A percentile compares a stretch with the other conserved stretches of the same genome.
Conservation (phyloP, 92 coral and sea anemone genomes). For the Nematostella vectensis region DNA sequence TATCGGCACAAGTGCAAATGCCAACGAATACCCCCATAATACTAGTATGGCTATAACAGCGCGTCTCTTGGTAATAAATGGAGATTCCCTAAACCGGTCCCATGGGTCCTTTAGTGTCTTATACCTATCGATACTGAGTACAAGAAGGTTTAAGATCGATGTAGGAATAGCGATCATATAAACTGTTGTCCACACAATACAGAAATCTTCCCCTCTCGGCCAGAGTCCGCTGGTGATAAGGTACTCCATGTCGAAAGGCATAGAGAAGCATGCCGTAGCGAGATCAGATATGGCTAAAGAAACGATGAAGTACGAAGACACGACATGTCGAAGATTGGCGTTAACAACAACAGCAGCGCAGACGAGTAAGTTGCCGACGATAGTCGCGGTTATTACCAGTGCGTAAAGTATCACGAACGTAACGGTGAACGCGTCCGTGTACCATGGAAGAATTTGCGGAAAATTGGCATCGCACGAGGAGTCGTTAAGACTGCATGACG, state of each 20-base stretch:
- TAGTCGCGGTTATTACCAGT: conserved; percentile 35
- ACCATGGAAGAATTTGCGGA: conserved; percentile 6
- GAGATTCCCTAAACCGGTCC: conserved; percentile 39
- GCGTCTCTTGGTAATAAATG: conserved; percentile 53
- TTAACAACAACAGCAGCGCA: conserved; percentile 46
- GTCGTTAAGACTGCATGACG: too few species aligned
- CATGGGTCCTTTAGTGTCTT: conserved; percentile 48
- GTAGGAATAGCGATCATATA: conserved; percentile 72
- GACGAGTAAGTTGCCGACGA: conserved; percentile 56
- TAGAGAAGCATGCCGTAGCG: conserved; percentile 48
- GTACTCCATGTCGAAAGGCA: conserved; percentile 53
- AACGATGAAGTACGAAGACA: conserved; percentile 51
- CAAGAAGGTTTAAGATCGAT: conserved; percentile 50
- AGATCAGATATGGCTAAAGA: conserved; percentile 74
- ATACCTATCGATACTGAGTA: conserved; percentile 53
- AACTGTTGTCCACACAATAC: conserved; percentile 46
- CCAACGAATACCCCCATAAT: conserved; percentile 52
- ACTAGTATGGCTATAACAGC: conserved; percentile 20
- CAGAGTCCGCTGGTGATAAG: conserved; percentile 34
- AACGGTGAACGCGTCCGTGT: conserved; percentile 7
- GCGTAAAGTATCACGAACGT: conserved; percentile 9
- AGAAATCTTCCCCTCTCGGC: conserved; percentile 31
- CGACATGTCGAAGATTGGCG: conserved; percentile 44
- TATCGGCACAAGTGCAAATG: conserved; percentile 48
- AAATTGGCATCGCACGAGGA: background rate